A percentile compares a stretch with the other conserved stretches of the same genome.
These are phyloP conservation scores for Ptychadena robeensis DNA, from an alignment of 2,797 vertebrate species.

Conservation along the genomic window DNA sequence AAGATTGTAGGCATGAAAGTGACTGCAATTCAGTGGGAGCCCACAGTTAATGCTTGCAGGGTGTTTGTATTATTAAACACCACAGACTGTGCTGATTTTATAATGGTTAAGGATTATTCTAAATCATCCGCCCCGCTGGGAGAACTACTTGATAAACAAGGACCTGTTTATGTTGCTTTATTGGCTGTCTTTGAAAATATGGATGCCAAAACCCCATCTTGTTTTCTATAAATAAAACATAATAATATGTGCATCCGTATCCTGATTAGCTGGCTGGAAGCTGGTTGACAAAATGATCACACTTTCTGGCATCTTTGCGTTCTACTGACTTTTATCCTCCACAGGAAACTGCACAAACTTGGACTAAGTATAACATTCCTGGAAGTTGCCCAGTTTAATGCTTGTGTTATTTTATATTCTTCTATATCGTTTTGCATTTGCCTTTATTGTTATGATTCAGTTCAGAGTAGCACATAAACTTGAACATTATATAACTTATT, in stretches of 20 bases:
- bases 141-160: slow-evolving; percentile 12
- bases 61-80: not conserved
- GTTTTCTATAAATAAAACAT: slow-evolving; percentile 29
- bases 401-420: slow-evolving; percentile 60
- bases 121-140: not conserved
- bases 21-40: not conserved
- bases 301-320: slow-evolving; percentile 22
- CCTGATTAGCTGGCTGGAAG: slow-evolving; percentile 20
- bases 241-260: slow-evolving; percentile 18
- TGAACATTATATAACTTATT: slow-evolving; percentile 57
- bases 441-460: slow-evolving; percentile 63
- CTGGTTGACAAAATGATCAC: not conserved
- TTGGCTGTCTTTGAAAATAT: not conserved
- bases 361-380: slow-evolving; percentile 40
- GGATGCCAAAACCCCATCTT: slow-evolving; percentile 10
- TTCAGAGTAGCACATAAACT: slow-evolving; percentile 56
- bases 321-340: slow-evolving; percentile 13
- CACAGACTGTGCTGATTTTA: not conserved
- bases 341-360: slow-evolving; percentile 33
- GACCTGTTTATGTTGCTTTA: not conserved
- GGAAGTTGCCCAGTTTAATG: slow-evolving; percentile 43
- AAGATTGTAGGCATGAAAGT: not conserved
- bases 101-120: not conserved
- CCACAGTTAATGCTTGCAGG: not conserved
- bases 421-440: slow-evolving; percentile 59